Base-by-base conservation (phyloP, 1,140 invertebrate genomes). In the Ganaspis sp. region DNA sequence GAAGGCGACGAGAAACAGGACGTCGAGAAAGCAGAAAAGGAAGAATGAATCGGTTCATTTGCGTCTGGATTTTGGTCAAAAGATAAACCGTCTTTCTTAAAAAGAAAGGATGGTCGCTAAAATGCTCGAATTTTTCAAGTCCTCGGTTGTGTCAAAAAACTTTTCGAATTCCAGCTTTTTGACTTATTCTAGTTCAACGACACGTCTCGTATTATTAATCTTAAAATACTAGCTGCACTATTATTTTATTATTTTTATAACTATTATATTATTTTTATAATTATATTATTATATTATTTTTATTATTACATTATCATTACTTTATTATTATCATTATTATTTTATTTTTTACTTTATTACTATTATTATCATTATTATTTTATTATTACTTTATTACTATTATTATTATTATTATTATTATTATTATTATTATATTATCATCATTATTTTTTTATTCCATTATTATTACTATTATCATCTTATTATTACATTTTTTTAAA, bases 1-100 rank as follows among this genome's bases (percentile, higher is more conserved):
- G 90, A 91, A 70, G 87, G 87, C 21, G 89, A 89, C 54, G 89
- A 91, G 45, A 90, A 90, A 73, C 89, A 91, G 78, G 87, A 90
- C 76, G 78, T 86, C 37, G 88, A 89, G 71, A 90, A 91, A 78
- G 83, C 89, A 21, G 87, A 90, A 77, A 90, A 90, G 74, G 88
- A 90, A 75, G 87, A 89, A 83, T 88, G 81, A 89, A 77, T 12
- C n/a, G 15, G 26, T 26, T 15, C 69, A 17, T 17, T 49, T 45
- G 26, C 11, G 40, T 9, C 5, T 45, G 17, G 15, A 72, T 15
- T 72, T 19, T 29, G 15, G 26, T 1, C 29, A 72, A 23, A 58
- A 19, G 58, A 72, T 12, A 49, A 42, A 53, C 58, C 75, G 17
- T 19, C 21, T 19, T 37, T 42, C 40, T 74, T 19, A 23, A 73